Evolutionary conservation across 2,888 invertebrate genomes (phyloP), one percentile per base, ranked within the genome.

Genomic region (Noctua janthe): DNA sequence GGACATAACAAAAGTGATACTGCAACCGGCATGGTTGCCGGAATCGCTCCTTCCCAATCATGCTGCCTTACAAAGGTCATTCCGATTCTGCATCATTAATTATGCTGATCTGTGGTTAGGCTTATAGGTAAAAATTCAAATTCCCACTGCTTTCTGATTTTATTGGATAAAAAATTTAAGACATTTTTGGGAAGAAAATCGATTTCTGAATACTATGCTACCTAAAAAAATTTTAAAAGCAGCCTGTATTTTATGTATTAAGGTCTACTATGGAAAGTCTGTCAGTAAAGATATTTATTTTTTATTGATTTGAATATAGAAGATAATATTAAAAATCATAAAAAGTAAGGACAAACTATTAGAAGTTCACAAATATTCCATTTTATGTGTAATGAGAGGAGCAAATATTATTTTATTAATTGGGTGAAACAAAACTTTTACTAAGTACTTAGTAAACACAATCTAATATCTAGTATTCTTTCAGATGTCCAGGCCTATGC

Each of bases 401-500:
- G 15, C 5, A 20, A n/a, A 51, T 43, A n/a, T 73, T 73, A 49
- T n/a, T n/a, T 73, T 49, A 49, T 54, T 43, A 47, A 47, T 23
- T 49, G 39, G 29, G 67, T 59, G 59, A 59, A 67, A 76, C 66
- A n/a, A 35, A 43, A 47, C 59, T 62, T 51, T 70, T 29, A 23
- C n/a, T 47, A 51, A 17, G 56, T 71, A 29, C 13, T 69, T 23
- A 67, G 13, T 70, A 47, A 67, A 54, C 49, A 56, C 20, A 29
- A 43, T 71, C 62, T 72, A 71, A 70, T 29, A 77, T 69, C 29
- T 76, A 73, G n/a, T 78, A 43, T 80, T 78, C 20, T 95, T 94
- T 83, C 94, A 97, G 97, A 95, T 97, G 94, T 97, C 97, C 35
- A 93, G 97, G 81, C 97, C 97, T 35, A 97, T 97, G 97, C 89